phyloP scores from a whole-genome alignment of 2,888 invertebrate species.

The Alentia gelatinosa region DNA sequence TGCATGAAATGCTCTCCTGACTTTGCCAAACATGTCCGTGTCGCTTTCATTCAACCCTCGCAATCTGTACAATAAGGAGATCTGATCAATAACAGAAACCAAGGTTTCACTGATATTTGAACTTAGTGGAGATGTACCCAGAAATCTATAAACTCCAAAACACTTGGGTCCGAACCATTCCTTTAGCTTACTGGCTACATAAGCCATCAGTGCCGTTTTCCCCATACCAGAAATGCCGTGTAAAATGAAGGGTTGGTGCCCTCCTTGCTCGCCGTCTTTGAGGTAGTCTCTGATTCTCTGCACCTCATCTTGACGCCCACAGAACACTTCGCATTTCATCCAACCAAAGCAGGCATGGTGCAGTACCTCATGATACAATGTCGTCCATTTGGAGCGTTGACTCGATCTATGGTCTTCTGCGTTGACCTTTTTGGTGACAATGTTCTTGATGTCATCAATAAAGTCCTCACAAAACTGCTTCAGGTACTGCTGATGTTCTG shows the following conservation, averaged over 20 bases:
- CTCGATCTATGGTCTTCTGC: neutral
- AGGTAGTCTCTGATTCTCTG: constrained; percentile 54
- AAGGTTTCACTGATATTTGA: constrained; percentile 65
- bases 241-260: constrained; percentile 59
- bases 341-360: constrained; percentile 62
- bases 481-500: constrained; percentile 57
- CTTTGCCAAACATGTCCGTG: constrained; percentile 56
- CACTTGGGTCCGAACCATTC: constrained; percentile 58
- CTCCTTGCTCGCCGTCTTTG: neutral
- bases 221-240: constrained; percentile 64
- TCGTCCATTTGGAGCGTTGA: neutral
- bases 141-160: constrained; percentile 65
- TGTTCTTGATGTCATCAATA: constrained; percentile 56
- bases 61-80: constrained; percentile 55
- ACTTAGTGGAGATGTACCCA: constrained; percentile 70
- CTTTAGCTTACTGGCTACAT: constrained; percentile 39
- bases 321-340: constrained; percentile 62
- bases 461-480: constrained; percentile 59
- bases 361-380: constrained; percentile 60
- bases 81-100: constrained; percentile 65
- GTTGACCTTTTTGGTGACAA: constrained; percentile 5
- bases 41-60: constrained; percentile 4
- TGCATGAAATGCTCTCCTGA: constrained; percentile 49
- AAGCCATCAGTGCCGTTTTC: constrained; percentile 65
- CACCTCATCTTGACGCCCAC: constrained; percentile 62